phyloP scores from a whole-genome alignment of 2,888 invertebrate species.

The Diarsia brunnea region DNA sequence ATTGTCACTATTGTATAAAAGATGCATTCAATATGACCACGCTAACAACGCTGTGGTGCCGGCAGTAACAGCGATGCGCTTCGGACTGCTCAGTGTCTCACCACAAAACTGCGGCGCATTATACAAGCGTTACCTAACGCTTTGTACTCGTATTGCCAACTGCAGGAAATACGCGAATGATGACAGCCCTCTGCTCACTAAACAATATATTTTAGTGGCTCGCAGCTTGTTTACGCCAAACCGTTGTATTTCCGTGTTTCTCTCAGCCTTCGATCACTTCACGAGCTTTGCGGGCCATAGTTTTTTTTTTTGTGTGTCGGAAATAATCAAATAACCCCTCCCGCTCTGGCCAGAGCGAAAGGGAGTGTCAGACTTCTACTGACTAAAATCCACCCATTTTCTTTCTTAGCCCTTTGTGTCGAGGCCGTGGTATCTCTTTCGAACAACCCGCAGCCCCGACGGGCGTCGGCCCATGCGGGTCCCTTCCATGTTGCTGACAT shows the following conservation, averaged over 20 bases:
- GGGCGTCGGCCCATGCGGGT: too few relatives aligned
- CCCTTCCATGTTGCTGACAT: too few relatives aligned
- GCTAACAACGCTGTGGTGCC: not conserved
- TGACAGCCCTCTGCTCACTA: not conserved
- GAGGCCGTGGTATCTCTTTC: too few relatives aligned
- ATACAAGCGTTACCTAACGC: constrained; percentile 19
- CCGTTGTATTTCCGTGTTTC: constrained; percentile 12
- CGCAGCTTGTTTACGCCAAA: not conserved
- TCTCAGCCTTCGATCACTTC: not conserved
- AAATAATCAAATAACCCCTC: too few relatives aligned
- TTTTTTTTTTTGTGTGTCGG: too few relatives aligned
- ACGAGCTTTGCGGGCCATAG: too few relatives aligned
- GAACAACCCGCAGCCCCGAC: too few relatives aligned
- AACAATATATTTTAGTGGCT: not conserved
- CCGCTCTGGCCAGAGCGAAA: too few relatives aligned
- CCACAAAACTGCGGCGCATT: not conserved
- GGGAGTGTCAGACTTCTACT: too few relatives aligned
- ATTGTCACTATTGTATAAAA: not conserved
- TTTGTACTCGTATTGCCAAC: not conserved
- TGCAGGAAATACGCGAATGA: constrained; percentile 5
- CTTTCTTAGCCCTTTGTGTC: too few relatives aligned
- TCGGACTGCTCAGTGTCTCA: not conserved
- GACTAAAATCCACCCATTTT: too few relatives aligned
- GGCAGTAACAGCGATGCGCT: not conserved
- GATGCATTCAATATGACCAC: not conserved